Percentiles rank a stretch among this genome's conserved stretches.
Evolutionary conservation across 1,140 invertebrate species (phyloP).

Genomic region (Pseudomyrmex dendroicus): DNA sequence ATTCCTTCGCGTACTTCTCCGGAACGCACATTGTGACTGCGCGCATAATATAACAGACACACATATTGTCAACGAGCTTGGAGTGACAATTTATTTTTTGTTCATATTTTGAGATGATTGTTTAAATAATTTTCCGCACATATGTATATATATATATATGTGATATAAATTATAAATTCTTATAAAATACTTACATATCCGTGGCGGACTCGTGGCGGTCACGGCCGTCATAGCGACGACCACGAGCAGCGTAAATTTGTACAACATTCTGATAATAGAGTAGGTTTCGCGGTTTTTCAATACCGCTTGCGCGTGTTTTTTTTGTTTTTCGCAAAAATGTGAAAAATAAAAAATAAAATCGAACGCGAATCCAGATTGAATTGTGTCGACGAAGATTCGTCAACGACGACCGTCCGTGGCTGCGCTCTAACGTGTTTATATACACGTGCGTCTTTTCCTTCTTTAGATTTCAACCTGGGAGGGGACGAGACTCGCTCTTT

Average conservation of each 20-base stretch:
- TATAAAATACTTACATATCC: conserved; percentile 61
- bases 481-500: conserved; percentile 7
- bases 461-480: conserved; percentile 33
- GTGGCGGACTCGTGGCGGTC: background rate
- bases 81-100: background rate
- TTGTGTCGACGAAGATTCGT: conserved; percentile 5
- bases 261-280: conserved; percentile 9
- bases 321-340: background rate
- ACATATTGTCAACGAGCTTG: background rate
- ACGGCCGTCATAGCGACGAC: background rate
- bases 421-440: conserved; percentile 40
- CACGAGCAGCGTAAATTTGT: conserved; percentile 21
- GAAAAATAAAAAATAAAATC: background rate
- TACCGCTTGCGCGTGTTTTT: too few relatives aligned
- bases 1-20: conserved; percentile 86
- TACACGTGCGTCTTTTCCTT: conserved; percentile 57
- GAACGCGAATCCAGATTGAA: too few relatives aligned
- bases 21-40: conserved; percentile 91
- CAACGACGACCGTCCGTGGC: conserved; percentile 17
- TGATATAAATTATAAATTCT: background rate
- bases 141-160: background rate
- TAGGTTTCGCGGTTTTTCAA: background rate
- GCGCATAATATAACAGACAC: conserved; percentile 9
- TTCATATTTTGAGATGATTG: background rate
- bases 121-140: background rate